These are phyloP conservation scores for Seriola aureovittata DNA, from an alignment of 2,113 vertebrate species.

Conservation along the genomic window DNA sequence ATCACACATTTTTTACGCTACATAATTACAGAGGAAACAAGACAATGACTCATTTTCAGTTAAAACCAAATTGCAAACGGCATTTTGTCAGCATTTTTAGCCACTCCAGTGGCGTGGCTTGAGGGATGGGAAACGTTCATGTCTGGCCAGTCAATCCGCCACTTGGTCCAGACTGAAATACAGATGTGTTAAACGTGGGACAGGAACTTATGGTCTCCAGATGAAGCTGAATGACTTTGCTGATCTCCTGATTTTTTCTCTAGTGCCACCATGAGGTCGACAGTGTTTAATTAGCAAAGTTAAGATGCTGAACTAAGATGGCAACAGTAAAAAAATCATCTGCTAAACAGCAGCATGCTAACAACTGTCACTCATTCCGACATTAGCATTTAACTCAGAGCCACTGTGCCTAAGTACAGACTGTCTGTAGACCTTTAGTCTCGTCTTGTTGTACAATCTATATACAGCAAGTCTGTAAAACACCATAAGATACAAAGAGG, in stretches of 20 bases:
- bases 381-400: background rate
- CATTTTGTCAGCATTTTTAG: background rate
- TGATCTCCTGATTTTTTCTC: background rate
- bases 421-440: too few relatives aligned
- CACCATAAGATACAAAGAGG: background rate
- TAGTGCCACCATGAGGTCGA: too few relatives aligned
- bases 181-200: background rate
- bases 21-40: constrained; percentile 4
- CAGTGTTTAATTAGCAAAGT: too few relatives aligned
- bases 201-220: background rate
- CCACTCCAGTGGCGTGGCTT: too few relatives aligned
- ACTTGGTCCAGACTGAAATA: background rate
- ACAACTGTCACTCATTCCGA: background rate
- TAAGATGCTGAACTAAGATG: too few relatives aligned
- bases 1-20: background rate
- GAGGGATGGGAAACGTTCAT: too few relatives aligned
- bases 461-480: too few relatives aligned
- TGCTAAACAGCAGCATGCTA: too few relatives aligned
- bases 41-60: constrained; percentile 2
- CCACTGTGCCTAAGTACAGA: too few relatives aligned
- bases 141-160: background rate
- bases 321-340: too few relatives aligned
- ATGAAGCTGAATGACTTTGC: background rate
- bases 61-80: constrained; percentile 6
- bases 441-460: too few relatives aligned